These are phyloP conservation scores for Alloscopus bannaensis DNA, from an alignment of 2,888 invertebrate genomes.

Conservation along the genomic window DNA sequence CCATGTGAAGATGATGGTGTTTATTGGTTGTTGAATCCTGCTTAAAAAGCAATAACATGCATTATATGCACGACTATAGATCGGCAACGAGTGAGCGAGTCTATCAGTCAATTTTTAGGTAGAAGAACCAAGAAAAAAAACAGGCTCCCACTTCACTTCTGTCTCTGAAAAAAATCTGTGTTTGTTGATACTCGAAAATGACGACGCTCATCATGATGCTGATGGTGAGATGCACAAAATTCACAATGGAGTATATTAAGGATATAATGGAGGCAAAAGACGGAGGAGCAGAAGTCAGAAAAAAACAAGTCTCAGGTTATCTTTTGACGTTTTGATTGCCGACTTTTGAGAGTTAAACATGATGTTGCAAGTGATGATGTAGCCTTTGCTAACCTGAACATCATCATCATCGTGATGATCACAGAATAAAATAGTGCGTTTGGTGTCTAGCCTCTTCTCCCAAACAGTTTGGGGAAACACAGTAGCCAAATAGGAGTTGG, in stretches of 20 bases:
- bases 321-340: slow-evolving; percentile 51
- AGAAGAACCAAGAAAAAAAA: slow-evolving; percentile 14
- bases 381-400: too few species aligned
- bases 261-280: slow-evolving; percentile 5
- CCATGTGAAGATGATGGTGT: slow-evolving; percentile 15
- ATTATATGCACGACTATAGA: slow-evolving; percentile 2
- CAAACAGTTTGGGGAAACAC: too few species aligned
- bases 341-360: slow-evolving; percentile 22
- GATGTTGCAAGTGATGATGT: slow-evolving; percentile 12
- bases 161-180: too few species aligned
- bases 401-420: too few species aligned
- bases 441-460: too few species aligned
- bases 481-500: slow-evolving; percentile 9
- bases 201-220: too few species aligned
- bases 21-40: slow-evolving; percentile 36
- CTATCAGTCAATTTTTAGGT: too few species aligned
- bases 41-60: slow-evolving; percentile 26
- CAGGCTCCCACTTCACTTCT: too few species aligned
- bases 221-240: slow-evolving; percentile 2
- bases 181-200: too few species aligned
- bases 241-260: slow-evolving; percentile 13
- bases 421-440: too few species aligned
- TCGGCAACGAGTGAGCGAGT: background rate
- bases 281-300: too few species aligned
- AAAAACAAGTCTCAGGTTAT: slow-evolving; percentile 50